Evolutionary conservation across 2,797 vertebrate species (phyloP).

Genomic region (Liasis olivaceus): DNA sequence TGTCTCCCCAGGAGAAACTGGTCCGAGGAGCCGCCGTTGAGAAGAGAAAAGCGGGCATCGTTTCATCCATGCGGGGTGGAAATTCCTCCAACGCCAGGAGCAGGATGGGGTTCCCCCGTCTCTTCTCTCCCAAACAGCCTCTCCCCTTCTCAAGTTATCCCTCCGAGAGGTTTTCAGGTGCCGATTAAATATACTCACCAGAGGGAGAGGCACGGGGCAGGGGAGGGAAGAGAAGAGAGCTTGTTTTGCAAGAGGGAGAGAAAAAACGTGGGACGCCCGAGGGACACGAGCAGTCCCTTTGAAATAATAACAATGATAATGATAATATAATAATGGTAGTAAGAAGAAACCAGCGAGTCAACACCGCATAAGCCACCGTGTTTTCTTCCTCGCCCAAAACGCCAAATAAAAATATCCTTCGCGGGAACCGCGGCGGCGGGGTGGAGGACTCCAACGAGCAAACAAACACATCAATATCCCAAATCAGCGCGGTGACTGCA

Average conservation of each 20-base stretch:
- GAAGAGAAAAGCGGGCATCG: constrained; percentile 62
- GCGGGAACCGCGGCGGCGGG: not conserved
- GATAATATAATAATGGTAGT: not conserved
- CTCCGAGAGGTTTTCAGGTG: constrained; percentile 66
- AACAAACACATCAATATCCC: not conserved
- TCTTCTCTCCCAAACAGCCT: constrained; percentile 47
- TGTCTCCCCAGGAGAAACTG: constrained; percentile 47
- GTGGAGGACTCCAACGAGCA: not conserved
- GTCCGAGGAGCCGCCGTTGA: constrained; percentile 36
- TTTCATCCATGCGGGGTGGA: constrained; percentile 38
- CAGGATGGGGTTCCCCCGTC: constrained; percentile 43
- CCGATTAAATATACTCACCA: constrained; percentile 75
- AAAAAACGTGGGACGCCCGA: constrained; percentile 29
- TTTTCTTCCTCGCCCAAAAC: not conserved
- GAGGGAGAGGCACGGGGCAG: constrained; percentile 20
- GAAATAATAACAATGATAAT: not conserved
- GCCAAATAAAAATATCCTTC: not conserved
- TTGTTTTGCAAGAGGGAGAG: constrained; percentile 35
- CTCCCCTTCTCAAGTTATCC: constrained; percentile 68
- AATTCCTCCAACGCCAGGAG: constrained; percentile 44
- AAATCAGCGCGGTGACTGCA: constrained; percentile 59
- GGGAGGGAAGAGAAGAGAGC: constrained; percentile 6
- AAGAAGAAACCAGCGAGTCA: not conserved
- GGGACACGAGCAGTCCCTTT: not conserved
- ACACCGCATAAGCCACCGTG: constrained; percentile 41